Conservation (phyloP, 2,888 invertebrate genomes). For the Caenorhabditis sp. region DNA sequence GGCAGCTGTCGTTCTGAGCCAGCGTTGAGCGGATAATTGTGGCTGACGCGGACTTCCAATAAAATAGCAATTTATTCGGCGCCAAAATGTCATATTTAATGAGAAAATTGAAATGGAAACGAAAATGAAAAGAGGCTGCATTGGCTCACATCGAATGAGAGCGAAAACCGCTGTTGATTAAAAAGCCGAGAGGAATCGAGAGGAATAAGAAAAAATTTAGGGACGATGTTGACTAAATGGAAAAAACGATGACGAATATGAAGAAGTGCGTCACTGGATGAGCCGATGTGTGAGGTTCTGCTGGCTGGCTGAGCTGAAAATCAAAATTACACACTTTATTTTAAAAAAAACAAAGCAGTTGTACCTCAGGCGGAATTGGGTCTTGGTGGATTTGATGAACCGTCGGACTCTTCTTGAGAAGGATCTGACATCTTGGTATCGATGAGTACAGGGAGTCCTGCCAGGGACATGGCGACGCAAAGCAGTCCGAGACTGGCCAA, state of each 20-base stretch:
- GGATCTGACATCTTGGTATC: not conserved
- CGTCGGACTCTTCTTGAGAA: not conserved
- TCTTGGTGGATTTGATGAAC: not conserved
- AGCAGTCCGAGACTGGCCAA: slow-evolving; percentile 16
- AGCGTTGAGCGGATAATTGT: slow-evolving; percentile 12
- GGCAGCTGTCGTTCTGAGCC: slow-evolving; percentile 24
- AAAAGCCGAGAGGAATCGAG: too few relatives aligned
- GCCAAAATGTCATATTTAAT: not conserved
- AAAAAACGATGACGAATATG: too few relatives aligned
- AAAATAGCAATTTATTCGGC: not conserved
- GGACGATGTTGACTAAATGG: too few relatives aligned
- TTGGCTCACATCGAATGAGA: too few relatives aligned
- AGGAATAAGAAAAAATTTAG: too few relatives aligned
- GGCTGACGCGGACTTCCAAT: not conserved
- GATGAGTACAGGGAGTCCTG: slow-evolving; percentile 9
- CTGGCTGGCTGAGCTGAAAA: too few relatives aligned
- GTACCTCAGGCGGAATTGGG: not conserved
- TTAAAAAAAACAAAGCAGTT: too few relatives aligned
- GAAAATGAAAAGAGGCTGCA: too few relatives aligned
- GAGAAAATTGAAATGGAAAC: not conserved
- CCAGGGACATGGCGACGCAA: slow-evolving; percentile 14
- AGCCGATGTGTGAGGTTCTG: too few relatives aligned
- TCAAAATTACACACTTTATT: too few relatives aligned
- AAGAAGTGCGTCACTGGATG: too few relatives aligned
- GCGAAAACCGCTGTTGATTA: too few relatives aligned